Conservation (phyloP, 2,113 vertebrate species). For the Thamnophis sirtalis region DNA sequence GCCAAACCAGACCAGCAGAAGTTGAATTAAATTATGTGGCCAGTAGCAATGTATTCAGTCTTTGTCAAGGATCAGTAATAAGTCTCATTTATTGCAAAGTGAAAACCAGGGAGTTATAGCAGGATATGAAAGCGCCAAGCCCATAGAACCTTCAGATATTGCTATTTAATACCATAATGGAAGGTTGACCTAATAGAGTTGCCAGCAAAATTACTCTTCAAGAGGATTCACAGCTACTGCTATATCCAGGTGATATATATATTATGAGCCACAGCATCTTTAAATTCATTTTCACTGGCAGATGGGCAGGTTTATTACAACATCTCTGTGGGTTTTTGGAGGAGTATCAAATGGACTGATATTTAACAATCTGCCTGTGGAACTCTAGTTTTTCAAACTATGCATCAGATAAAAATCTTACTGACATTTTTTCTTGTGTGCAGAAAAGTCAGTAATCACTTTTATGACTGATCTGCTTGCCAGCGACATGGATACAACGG, state of each 20-base stretch:
- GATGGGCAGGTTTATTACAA: conserved; percentile 22
- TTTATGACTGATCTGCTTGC: not conserved
- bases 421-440: not conserved
- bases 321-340: not conserved
- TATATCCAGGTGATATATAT: not conserved
- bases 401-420: not conserved
- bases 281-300: conserved; percentile 23
- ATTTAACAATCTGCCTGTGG: not conserved
- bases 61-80: not conserved
- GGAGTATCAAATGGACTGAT: not conserved
- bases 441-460: not conserved
- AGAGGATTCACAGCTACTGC: not conserved
- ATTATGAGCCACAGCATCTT: not conserved
- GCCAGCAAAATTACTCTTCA: conserved; percentile 16
- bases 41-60: not conserved
- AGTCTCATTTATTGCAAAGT: not conserved
- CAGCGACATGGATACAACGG: not conserved
- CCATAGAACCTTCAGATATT: not conserved
- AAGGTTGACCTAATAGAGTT: not conserved
- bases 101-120: not conserved
- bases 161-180: conserved; percentile 8
- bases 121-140: not conserved
- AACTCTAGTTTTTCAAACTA: not conserved
- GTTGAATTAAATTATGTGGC: not conserved
- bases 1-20: not conserved